Percentiles rank a stretch among this genome's conserved stretches.
phyloP scores from a whole-genome alignment of 2,113 vertebrate genomes.

The Macaca fascicularis region T2T-MFA8v1.1 NC_088378.1:38166501-38167000 shows the following conservation, averaged over 20 bases:
- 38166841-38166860: neutral
- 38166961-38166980: constrained; percentile 18
- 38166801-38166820: too few relatives aligned
- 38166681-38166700: too few relatives aligned
- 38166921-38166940: neutral
- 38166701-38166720: neutral
- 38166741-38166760: neutral
- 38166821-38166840: too few relatives aligned
- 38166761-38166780: neutral
- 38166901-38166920: neutral
- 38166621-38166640: too few relatives aligned
- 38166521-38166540: neutral
- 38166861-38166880: neutral
- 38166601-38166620: neutral
- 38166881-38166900: neutral
- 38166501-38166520: neutral
- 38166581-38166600: neutral
- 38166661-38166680: too few relatives aligned
- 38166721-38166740: neutral
- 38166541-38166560: neutral
- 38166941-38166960: neutral
- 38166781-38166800: neutral
- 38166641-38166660: neutral
- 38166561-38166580: neutral
- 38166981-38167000: neutral